Conservation (phyloP, 2,113 vertebrate genomes). For the Conger conger region DNA sequence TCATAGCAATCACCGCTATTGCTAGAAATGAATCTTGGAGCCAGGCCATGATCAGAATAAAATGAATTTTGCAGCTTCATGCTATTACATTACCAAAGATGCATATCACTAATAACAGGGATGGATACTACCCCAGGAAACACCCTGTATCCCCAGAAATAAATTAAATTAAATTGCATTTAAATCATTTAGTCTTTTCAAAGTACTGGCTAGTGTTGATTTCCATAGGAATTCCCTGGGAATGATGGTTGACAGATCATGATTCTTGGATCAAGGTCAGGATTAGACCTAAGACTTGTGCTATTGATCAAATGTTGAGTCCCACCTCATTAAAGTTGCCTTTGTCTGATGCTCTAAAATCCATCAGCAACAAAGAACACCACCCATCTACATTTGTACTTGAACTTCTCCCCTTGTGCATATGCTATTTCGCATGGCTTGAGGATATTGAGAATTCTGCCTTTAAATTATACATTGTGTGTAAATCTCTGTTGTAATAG, state of each 20-base stretch:
- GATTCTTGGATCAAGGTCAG: background rate
- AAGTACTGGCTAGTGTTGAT: background rate
- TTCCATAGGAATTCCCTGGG: background rate
- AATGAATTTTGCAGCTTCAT: background rate
- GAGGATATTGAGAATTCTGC: too few species aligned
- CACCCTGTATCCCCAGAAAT: background rate
- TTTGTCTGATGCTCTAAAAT: background rate
- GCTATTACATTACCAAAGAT: background rate
- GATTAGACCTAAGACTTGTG: background rate
- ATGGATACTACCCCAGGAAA: background rate
- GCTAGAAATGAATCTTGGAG: background rate
- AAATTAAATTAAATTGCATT: background rate
- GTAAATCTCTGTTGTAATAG: too few species aligned
- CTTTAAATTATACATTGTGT: too few species aligned
- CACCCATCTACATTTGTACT: background rate
- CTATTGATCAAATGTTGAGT: background rate
- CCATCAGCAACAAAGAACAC: background rate
- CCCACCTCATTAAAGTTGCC: constrained; percentile 1
- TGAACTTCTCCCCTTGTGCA: background rate
- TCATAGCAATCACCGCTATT: background rate
- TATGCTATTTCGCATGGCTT: too few species aligned
- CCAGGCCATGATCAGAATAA: background rate
- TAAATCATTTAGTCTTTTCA: background rate
- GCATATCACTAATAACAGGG: background rate
- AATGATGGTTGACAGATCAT: background rate